Percentiles rank a stretch among this genome's conserved stretches.
Evolutionary conservation across 2,888 invertebrate species (phyloP).

Genomic region (Melanargia galathea): DNA sequence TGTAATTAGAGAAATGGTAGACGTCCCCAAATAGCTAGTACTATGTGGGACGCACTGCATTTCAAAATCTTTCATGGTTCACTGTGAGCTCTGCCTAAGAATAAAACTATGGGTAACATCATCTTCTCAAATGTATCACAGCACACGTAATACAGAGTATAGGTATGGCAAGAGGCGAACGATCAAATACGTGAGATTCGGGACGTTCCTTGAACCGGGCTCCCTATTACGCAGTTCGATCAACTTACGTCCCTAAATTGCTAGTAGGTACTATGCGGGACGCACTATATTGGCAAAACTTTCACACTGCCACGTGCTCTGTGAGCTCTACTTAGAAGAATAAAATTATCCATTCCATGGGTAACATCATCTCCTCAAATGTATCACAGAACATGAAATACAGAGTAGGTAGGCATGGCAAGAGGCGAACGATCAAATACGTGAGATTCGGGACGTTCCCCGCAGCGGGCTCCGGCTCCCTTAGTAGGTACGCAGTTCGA

Average conservation of each 20-base stretch:
- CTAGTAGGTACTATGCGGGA: too few species aligned
- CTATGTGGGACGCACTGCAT: too few species aligned
- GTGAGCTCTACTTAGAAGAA: too few species aligned
- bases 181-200: conserved; percentile 77
- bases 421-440: conserved; percentile 69
- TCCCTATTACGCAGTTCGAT: conserved; percentile 50
- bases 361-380: conserved; percentile 49
- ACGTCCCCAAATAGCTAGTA: too few species aligned
- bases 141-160: conserved; percentile 59
- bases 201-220: conserved; percentile 57
- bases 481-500: conserved; percentile 52
- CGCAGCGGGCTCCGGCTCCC: too few species aligned
- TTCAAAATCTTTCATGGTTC: too few species aligned
- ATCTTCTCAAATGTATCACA: conserved; percentile 49
- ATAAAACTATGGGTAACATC: conserved; percentile 30
- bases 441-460: conserved; percentile 71
- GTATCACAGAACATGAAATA: conserved; percentile 54
- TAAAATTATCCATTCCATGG: too few species aligned
- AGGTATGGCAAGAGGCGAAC: conserved; percentile 56
- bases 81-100: too few species aligned
- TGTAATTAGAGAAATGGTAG: too few species aligned
- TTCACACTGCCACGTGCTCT: too few species aligned
- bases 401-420: conserved; percentile 53
- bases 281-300: too few species aligned
- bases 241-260: too few species aligned